Evolutionary conservation across 2,888 invertebrate genomes (phyloP).

Genomic region (Merodon equestris): DNA sequence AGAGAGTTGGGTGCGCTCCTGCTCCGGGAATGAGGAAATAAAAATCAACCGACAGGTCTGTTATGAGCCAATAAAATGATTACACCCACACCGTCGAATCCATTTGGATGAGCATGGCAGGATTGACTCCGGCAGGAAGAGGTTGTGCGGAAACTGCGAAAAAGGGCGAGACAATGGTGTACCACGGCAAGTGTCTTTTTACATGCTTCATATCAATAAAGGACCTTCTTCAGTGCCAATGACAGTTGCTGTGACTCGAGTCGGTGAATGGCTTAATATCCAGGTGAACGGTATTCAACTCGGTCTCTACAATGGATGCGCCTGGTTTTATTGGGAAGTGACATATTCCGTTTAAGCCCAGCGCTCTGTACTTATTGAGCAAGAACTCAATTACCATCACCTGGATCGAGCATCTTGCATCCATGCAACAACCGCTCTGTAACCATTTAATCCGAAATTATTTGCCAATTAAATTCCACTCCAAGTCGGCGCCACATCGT

Average conservation of each 20-base stretch:
- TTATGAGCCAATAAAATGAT: slow-evolving; percentile 55
- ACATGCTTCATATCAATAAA: too few relatives aligned
- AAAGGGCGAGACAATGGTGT: too few relatives aligned
- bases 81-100: slow-evolving; percentile 31
- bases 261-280: slow-evolving; percentile 6
- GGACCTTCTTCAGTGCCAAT: neutral
- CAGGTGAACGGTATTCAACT: too few relatives aligned
- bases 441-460: slow-evolving; percentile 49
- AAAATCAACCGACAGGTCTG: slow-evolving; percentile 27
- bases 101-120: too few relatives aligned
- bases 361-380: too few relatives aligned
- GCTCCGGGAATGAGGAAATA: slow-evolving; percentile 42
- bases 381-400: too few relatives aligned
- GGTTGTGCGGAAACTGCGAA: too few relatives aligned
- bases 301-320: too few relatives aligned
- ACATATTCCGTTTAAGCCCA: too few relatives aligned
- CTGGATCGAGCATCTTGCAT: too few relatives aligned
- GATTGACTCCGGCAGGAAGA: too few relatives aligned
- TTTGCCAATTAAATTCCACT: slow-evolving; percentile 62
- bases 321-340: too few relatives aligned
- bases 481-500: slow-evolving; percentile 32
- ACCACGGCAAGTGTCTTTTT: slow-evolving; percentile 13
- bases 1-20: slow-evolving; percentile 35
- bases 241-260: neutral
- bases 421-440: slow-evolving; percentile 9